A percentile compares a stretch with the other conserved stretches of the same genome.
Conservation (phyloP, 2,797 vertebrate species). For the Cuculus canorus region DNA sequence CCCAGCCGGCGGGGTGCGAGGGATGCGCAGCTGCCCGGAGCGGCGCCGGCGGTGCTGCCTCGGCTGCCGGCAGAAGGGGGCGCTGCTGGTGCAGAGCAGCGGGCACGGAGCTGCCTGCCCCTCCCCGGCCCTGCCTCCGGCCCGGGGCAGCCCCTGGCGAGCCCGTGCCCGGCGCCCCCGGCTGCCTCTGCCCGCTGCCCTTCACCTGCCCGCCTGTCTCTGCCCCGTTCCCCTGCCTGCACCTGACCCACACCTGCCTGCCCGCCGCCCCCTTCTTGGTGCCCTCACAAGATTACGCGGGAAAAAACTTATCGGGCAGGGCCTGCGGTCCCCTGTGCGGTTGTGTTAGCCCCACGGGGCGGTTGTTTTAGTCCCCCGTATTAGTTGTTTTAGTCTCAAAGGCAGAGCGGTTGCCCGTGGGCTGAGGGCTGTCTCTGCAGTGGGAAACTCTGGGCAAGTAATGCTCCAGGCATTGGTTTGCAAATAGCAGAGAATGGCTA, state of each 20-base stretch:
- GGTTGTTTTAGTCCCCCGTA: fast-evolving
- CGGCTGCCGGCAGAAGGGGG: conserved; percentile 64
- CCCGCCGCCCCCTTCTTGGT: not conserved
- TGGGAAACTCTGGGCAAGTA: not conserved
- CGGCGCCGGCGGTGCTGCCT: not conserved
- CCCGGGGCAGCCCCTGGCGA: no score
- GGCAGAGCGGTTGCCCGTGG: not conserved
- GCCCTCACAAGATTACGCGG: not conserved
- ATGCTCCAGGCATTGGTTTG: fast-evolving
- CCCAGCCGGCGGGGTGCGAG: not conserved
- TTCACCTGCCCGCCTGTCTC: not conserved
- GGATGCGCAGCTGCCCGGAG: conserved; percentile 12
- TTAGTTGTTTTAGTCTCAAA: not conserved
- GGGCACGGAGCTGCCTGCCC: not conserved
- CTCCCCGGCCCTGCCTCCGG: not conserved
- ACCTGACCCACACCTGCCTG: not conserved
- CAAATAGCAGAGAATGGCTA: not conserved
- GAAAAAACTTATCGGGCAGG: not conserved
- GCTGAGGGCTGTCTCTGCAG: no score
- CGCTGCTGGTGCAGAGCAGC: conserved; percentile 66
- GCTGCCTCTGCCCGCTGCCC: no score
- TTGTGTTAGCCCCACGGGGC: no score
- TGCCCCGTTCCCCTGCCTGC: no score
- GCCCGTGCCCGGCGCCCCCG: no score
- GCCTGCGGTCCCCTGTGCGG: not conserved